Evolutionary conservation across 2,797 vertebrate species (phyloP).

Genomic region (Myiotriccus ornatus): DNA sequence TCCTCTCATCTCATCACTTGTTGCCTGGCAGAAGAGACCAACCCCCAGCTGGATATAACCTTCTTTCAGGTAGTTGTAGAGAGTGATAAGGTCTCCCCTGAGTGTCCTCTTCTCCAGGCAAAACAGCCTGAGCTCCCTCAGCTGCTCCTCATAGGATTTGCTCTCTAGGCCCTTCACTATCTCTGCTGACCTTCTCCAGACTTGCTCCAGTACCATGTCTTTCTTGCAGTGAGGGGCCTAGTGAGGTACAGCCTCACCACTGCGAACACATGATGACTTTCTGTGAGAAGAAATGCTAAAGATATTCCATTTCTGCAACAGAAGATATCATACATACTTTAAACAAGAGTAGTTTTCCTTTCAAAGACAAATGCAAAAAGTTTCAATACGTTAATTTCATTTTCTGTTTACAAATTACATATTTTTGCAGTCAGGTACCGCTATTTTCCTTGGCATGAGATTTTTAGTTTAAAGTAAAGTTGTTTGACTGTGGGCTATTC

Average conservation of each 20-base stretch:
- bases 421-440: background rate
- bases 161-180: background rate
- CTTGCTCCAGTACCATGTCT: too few relatives aligned
- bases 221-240: background rate
- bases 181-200: background rate
- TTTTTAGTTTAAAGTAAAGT: background rate
- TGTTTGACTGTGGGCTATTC: background rate
- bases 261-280: background rate
- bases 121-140: background rate
- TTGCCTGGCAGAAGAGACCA: background rate
- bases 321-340: background rate
- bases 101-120: background rate
- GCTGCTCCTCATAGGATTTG: background rate
- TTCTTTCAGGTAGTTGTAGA: background rate
- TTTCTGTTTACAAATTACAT: background rate
- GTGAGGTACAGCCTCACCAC: background rate
- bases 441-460: background rate
- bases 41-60: background rate
- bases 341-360: background rate
- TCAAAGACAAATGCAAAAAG: background rate
- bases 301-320: background rate
- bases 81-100: rapidly evolving
- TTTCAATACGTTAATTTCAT: background rate
- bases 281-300: background rate
- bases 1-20: too few relatives aligned